Conservation (phyloP, 2,888 invertebrate genomes). For the Eugnorisma glareosa region DNA sequence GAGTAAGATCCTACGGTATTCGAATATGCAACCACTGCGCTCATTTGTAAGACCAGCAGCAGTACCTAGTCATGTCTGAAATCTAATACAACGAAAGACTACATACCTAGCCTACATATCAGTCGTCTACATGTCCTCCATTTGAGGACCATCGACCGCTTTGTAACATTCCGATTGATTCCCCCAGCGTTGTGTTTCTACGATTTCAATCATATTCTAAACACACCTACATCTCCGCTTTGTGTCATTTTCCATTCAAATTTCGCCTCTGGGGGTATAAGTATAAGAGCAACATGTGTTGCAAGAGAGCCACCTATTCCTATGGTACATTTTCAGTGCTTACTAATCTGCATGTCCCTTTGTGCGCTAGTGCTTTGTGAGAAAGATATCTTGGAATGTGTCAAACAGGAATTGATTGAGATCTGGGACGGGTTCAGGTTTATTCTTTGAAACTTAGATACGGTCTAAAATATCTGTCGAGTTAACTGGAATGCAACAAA, state of each 20-base stretch:
- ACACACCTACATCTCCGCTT: constrained; percentile 42
- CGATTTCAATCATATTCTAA: constrained; percentile 62
- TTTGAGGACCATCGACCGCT: constrained; percentile 17
- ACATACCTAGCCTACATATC: not conserved
- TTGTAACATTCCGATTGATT: constrained; percentile 53
- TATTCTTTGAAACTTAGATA: not conserved
- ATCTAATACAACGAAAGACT: not conserved
- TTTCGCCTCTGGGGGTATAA: constrained; percentile 17
- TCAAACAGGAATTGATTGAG: constrained; percentile 34
- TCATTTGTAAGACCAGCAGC: not conserved
- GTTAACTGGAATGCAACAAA: not conserved
- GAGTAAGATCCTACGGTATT: not conserved
- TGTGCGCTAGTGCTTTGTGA: constrained; percentile 67
- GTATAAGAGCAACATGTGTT: constrained; percentile 49
- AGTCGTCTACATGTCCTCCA: not conserved
- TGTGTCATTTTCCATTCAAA: constrained; percentile 43
- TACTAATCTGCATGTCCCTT: constrained; percentile 70
- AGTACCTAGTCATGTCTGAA: not conserved
- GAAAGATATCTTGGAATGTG: constrained; percentile 60
- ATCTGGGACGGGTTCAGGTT: constrained; percentile 16
- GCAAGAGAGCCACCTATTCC: constrained; percentile 41
- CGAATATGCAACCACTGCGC: not conserved
- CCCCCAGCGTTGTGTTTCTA: constrained; percentile 47
- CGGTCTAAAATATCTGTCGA: not conserved
- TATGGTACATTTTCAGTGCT: constrained; percentile 63